phyloP scores from a whole-genome alignment of 2,888 invertebrate species.

The Tolmerus cingulatus region DNA sequence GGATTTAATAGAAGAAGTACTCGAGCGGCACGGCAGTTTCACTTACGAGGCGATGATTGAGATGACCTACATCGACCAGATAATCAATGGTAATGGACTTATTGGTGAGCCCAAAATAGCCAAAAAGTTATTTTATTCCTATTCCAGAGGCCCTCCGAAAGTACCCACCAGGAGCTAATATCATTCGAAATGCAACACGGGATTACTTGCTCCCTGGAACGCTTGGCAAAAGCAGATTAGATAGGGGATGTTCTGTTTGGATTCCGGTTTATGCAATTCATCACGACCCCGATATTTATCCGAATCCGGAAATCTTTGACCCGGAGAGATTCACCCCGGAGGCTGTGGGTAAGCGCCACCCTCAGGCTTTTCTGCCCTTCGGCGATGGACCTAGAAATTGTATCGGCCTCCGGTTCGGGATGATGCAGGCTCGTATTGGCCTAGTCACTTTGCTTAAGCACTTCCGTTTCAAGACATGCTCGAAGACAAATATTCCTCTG shows the following conservation, averaged over 20 bases:
- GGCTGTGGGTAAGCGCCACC: constrained; percentile 61
- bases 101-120: neutral
- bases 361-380: constrained; percentile 55
- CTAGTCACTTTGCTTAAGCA: constrained; percentile 43
- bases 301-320: constrained; percentile 59
- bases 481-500: constrained; percentile 42
- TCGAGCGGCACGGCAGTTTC: constrained; percentile 58
- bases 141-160: constrained; percentile 63
- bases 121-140: constrained; percentile 8
- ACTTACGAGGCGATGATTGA: constrained; percentile 64
- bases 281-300: constrained; percentile 58
- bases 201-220: constrained; percentile 57
- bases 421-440: constrained; percentile 46
- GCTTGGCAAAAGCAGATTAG: constrained; percentile 52
- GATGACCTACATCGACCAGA: constrained; percentile 65
- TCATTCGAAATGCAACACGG: constrained; percentile 57
- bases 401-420: constrained; percentile 52
- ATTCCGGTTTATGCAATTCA: constrained; percentile 59
- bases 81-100: constrained; percentile 60
- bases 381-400: constrained; percentile 57
- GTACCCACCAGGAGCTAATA: constrained; percentile 61
- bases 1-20: constrained; percentile 60
- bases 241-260: constrained; percentile 52
- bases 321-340: constrained; percentile 66
- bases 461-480: constrained; percentile 41